These are phyloP conservation scores for Pseudococcus jackbeardsleyi DNA, from an alignment of 2,888 invertebrate genomes.

Conservation along the genomic window DNA sequence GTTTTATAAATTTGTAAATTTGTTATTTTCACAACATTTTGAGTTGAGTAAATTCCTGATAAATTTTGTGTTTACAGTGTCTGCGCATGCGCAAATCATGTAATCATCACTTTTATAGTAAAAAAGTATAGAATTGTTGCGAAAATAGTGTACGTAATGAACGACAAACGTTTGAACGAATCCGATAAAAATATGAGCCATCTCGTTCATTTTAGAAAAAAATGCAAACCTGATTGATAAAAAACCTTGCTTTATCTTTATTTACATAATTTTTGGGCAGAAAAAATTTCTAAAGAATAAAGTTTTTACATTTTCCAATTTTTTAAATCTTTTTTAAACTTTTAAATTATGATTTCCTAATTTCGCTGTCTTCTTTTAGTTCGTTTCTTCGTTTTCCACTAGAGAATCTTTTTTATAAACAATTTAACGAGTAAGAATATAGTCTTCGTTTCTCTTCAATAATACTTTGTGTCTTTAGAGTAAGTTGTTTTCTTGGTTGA, in stretches of 20 bases:
- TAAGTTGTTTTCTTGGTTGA: neutral
- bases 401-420: neutral
- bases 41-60: no score
- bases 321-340: neutral
- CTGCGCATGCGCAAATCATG: no score
- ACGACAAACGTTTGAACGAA: no score
- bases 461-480: neutral
- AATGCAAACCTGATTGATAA: conserved; percentile 4
- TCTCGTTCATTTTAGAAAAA: neutral
- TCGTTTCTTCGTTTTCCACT: neutral
- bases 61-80: no score
- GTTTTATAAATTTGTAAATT: no score
- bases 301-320: conserved; percentile 3
- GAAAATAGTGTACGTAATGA: no score
- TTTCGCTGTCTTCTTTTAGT: neutral
- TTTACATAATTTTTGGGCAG: conserved; percentile 17
- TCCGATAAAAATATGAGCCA: no score
- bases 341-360: conserved; percentile 4
- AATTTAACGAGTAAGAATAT: neutral
- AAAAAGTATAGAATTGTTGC: no score
- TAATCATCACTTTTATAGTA: no score
- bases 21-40: no score
- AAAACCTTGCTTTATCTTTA: conserved; percentile 13
- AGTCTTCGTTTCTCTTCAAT: neutral
- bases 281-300: neutral